Base-by-base conservation (phyloP, 2,888 invertebrate species). In the Cephalotes varians region DNA sequence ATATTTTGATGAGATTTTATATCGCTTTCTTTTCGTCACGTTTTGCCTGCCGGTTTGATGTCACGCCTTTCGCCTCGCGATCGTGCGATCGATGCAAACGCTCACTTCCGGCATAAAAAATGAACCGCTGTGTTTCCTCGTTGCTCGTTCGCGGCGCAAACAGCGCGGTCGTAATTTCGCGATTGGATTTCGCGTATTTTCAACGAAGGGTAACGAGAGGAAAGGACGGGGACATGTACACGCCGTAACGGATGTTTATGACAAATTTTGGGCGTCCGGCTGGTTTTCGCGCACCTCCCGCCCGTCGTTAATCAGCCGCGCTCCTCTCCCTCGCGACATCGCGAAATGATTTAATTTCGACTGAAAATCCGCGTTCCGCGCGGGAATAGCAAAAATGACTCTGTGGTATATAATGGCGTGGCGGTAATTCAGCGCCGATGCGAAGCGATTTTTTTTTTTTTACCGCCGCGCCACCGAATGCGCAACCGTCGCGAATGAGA, bases 331-430 rank as follows among this genome's bases (percentile, higher is more conserved):
- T 34, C n/a, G 25, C 72, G 82, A 51, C 77, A 47, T 44, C 62
- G 44, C 65, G 67, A 51, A 72, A 77, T 85, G 85, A 86, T 85
- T 83, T 72, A 85, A 86, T 83, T 85, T 83, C 72, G 72, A 3
- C 56, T 71, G 49, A 74, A 85, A 84, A 84, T 56, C 74, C 77
- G 40, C 28, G 40, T 64, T 25, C 21, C 47, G 47, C 18, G 60
- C 18, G 67, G 31, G 10, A 85, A 71, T 44, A 69, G 62, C 49
- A 77, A 73, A 86, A 85, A 65, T 81, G 72, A 86, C 77, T 82
- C 18, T 62, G 28, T 58, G 60, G 62, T 81, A 79, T 81, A 77
- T 73, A 83, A 83, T 72, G 74, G 74, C 40, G 69, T 49, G 64
- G 56, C 67, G 69, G 72, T 81, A 74, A 83, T 86, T 83, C 73